Evolutionary conservation across 2,113 vertebrate species (phyloP), one percentile per base, ranked within the genome.

Genomic region (Nibea coibor): DNA sequence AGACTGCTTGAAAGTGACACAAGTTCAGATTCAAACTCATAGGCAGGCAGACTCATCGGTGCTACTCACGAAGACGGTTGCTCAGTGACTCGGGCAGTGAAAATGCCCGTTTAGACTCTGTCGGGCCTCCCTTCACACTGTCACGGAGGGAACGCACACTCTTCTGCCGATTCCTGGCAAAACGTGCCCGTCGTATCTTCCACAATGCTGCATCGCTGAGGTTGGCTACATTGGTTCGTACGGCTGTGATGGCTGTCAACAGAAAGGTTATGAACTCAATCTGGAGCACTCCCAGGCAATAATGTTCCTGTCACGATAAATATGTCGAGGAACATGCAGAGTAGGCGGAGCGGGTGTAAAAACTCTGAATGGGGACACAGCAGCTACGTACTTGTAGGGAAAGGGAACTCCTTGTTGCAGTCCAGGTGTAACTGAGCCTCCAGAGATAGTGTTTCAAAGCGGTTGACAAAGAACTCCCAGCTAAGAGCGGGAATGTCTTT

Each of bases 391-490:
- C 98, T 99, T 81, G 97, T 99, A 66, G 98, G 97, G 82, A 99
- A 99, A 74, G 98, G 98, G 82, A 99, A 99, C 86, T 99, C 98
- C 93, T 99, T 99, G 94, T 99, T 99, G 94, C 98, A 99, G 91
- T 99, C 98, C 88, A 99, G 94, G 91, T 99, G 98, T 70, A 99
- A 94, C 90, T 99, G 98, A 72, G 98, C 98, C 95, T 99, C 98
- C 91, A 99, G 94, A 79, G 97, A 99, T n/a, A 99, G 93, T 0
- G 98, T 99, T 90, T 99, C 98, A 93, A 99, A 99, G 78, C 98
- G 96, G 90, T 99, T 99, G 86, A 99, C 97, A 87, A 99, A 99
- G 87, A 99, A 99, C 91, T 99, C 98, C 98, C 98, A 99, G 90
- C 98, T 99, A 73, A 99, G 95, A 7, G 98, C 98, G 24, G 98